Percentiles rank a stretch among this genome's conserved stretches.
phyloP scores from a whole-genome alignment of 2,888 invertebrate species.

The Acanthoscelides obtectus region DNA sequence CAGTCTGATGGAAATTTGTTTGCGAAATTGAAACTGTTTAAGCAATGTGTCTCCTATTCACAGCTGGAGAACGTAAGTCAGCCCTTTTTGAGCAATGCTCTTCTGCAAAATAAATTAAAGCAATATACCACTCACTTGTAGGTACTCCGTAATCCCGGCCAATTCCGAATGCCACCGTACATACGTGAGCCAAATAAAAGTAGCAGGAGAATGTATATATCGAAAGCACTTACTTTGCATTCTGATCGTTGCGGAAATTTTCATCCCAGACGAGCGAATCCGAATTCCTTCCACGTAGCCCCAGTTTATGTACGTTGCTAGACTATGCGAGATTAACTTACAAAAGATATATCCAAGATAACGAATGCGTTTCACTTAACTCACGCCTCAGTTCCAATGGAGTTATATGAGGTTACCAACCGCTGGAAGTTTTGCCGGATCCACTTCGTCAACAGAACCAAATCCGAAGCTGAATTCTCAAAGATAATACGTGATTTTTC shows the following conservation, averaged over 20 bases:
- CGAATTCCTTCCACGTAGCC: background rate
- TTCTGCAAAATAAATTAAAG: too few relatives aligned
- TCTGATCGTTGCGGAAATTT: background rate
- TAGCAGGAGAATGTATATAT: background rate
- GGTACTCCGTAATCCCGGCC: background rate
- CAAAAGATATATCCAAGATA: background rate
- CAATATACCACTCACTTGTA: background rate
- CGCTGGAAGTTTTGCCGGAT: too few relatives aligned
- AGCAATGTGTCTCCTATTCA: too few relatives aligned
- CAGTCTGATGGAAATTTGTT: too few relatives aligned
- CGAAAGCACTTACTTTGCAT: background rate
- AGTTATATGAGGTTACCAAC: background rate
- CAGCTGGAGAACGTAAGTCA: too few relatives aligned
- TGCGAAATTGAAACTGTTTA: too few relatives aligned
- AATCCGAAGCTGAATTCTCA: too few relatives aligned
- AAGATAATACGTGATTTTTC: too few relatives aligned
- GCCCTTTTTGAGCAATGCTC: too few relatives aligned
- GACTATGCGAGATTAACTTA: background rate
- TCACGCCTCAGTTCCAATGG: background rate
- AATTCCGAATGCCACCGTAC: background rate
- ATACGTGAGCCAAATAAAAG: background rate
- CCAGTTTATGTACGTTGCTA: background rate
- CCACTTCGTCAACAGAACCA: too few relatives aligned
- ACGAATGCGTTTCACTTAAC: background rate
- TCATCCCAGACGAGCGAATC: background rate